phyloP scores from a whole-genome alignment of 2,113 vertebrate species.

The Murina feae region DNA sequence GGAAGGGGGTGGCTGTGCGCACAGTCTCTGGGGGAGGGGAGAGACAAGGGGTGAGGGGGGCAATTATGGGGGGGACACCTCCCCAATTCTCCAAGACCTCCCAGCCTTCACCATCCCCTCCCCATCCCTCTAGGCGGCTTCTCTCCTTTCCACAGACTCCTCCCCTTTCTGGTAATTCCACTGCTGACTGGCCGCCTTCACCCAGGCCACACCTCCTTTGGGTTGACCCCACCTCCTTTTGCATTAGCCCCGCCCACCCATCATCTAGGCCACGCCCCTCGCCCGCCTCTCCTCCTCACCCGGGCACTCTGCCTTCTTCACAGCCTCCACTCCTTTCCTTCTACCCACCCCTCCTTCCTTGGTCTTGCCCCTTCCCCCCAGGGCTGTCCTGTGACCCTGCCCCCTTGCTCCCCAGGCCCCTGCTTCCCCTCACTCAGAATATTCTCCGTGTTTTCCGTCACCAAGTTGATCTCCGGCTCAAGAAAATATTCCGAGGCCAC shows the following conservation, averaged over 20 bases:
- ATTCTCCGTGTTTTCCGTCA: constrained; percentile 94
- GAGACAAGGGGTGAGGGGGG: background rate
- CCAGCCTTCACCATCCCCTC: too few relatives aligned
- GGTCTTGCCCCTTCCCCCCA: background rate
- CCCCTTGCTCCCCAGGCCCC: background rate
- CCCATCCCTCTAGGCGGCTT: too few relatives aligned
- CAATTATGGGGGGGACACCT: background rate
- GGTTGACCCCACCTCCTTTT: background rate
- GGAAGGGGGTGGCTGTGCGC: constrained; percentile 91
- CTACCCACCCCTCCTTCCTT: too few relatives aligned
- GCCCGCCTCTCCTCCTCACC: background rate
- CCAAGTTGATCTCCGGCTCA: constrained; percentile 91
- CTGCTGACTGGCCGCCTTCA: background rate
- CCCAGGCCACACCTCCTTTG: background rate
- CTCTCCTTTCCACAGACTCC: background rate
- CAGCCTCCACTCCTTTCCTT: background rate
- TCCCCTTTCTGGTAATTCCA: background rate
- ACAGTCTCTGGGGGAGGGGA: constrained; percentile 84
- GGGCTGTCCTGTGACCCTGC: too few relatives aligned
- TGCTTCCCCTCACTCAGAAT: constrained; percentile 89
- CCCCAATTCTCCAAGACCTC: background rate
- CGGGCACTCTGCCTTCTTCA: background rate
- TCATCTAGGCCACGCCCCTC: background rate
- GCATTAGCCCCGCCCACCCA: background rate
- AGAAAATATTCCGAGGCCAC: constrained; percentile 94